Conservation (phyloP, 2,797 vertebrate species). For the Orientallactaga sibirica region DNA sequence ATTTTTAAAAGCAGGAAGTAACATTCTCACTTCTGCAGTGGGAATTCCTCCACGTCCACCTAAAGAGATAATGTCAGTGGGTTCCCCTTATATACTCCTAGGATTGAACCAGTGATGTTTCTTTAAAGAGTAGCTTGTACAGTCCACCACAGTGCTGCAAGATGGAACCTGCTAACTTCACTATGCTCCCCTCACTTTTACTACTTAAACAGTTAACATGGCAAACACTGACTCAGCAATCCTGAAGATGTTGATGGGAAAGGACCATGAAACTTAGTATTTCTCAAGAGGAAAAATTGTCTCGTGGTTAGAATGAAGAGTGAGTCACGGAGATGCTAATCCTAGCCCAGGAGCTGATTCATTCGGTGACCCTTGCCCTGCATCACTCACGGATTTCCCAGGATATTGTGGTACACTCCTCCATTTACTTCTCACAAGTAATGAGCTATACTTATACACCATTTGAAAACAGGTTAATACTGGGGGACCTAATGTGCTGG, state of each 20-base stretch:
- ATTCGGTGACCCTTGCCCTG: constrained; percentile 64
- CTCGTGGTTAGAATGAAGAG: constrained; percentile 48
- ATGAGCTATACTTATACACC: constrained; percentile 33
- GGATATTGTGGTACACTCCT: constrained; percentile 57
- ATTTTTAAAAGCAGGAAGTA: constrained; percentile 62
- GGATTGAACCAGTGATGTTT: not conserved
- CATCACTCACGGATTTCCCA: constrained; percentile 30
- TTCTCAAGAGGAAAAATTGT: constrained; percentile 67
- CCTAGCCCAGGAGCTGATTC: constrained; percentile 65
- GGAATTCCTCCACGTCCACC: constrained; percentile 61
- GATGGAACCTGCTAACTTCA: not conserved
- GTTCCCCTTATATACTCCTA: not conserved
- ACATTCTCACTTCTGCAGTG: constrained; percentile 68
- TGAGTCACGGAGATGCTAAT: constrained; percentile 76
- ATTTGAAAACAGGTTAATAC: not conserved
- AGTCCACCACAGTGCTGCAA: not conserved
- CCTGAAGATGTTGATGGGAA: not conserved
- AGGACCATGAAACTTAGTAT: constrained; percentile 12
- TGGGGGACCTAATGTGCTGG: not conserved
- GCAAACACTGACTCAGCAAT: constrained; percentile 48
- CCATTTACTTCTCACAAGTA: constrained; percentile 37
- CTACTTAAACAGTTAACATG: not conserved
- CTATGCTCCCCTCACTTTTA: constrained; percentile 8
- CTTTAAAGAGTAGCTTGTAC: not conserved
- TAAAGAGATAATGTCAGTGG: not conserved